Evolutionary conservation across 2,888 invertebrate genomes (phyloP).

Genomic region (Dryobota labecula): DNA sequence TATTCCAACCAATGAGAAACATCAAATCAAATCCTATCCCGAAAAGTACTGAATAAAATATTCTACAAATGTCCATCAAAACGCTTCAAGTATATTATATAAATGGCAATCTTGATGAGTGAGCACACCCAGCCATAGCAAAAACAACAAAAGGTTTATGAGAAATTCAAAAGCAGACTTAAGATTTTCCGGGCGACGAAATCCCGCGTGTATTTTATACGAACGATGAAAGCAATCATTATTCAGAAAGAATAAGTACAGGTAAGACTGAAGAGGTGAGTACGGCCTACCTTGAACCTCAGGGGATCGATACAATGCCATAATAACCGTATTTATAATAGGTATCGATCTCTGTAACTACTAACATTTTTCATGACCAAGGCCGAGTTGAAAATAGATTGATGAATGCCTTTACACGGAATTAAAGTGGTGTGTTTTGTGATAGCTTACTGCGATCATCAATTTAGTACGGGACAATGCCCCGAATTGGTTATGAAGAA

Average conservation of each 20-base stretch:
- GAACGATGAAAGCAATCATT: constrained; percentile 55
- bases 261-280: constrained; percentile 49
- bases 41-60: constrained; percentile 47
- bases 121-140: constrained; percentile 17
- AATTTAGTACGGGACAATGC: constrained; percentile 46
- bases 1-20: constrained; percentile 33
- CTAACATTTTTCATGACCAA: constrained; percentile 79
- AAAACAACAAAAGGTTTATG: constrained; percentile 37
- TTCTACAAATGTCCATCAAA: constrained; percentile 26
- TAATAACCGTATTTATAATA: constrained; percentile 70
- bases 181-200: constrained; percentile 39
- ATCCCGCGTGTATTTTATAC: constrained; percentile 35
- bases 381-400: constrained; percentile 78
- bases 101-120: constrained; percentile 42
- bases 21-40: constrained; percentile 29
- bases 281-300: constrained; percentile 78
- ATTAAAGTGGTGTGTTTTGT: constrained; percentile 59
- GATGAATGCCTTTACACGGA: constrained; percentile 58
- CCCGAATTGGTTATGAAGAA: constrained; percentile 34
- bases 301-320: constrained; percentile 69
- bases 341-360: constrained; percentile 68
- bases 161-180: constrained; percentile 41
- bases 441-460: constrained; percentile 54
- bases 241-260: constrained; percentile 48
- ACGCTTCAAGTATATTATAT: constrained; percentile 39